Evolutionary conservation across 1,140 invertebrate genomes (phyloP).

Genomic region (Aphelenchoides fujianensis): DNA sequence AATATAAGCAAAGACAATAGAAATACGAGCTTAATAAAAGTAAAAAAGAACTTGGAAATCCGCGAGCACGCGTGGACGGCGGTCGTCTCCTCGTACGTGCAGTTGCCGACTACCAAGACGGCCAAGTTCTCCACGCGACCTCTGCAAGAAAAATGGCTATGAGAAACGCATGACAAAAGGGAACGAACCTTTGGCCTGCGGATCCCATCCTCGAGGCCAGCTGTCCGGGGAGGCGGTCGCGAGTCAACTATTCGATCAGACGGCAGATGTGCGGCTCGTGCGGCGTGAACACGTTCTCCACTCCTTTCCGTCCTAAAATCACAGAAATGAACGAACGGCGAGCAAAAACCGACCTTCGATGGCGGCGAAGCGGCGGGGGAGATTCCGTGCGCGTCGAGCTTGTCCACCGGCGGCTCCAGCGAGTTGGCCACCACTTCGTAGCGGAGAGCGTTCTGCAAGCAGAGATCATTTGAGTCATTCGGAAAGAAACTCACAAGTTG

Average conservation of each 20-base stretch:
- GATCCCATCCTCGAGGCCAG: constrained; percentile 37
- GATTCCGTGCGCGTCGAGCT: constrained; percentile 35
- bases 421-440: constrained; percentile 79
- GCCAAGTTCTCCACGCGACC: constrained; percentile 76
- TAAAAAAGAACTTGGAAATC: too few relatives aligned
- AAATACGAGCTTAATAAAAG: too few relatives aligned
- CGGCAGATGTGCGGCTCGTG: constrained; percentile 57
- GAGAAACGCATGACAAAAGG: constrained; percentile 1
- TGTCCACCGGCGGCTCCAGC: constrained; percentile 58
- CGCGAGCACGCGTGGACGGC: constrained; percentile 79
- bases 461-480: constrained; percentile 22
- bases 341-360: constrained; percentile 48
- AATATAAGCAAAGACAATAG: too few relatives aligned
- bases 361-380: constrained; percentile 32
- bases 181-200: constrained; percentile 33
- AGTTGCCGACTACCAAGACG: constrained; percentile 90
- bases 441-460: constrained; percentile 76
- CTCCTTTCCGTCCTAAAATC: constrained; percentile 56
- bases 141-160: constrained; percentile 31
- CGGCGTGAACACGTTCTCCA: constrained; percentile 62
- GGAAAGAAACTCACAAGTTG: constrained; percentile 42
- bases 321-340: neutral
- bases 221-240: constrained; percentile 43
- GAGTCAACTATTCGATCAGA: constrained; percentile 44
- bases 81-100: constrained; percentile 90